Evolutionary conservation across 1,140 invertebrate genomes (phyloP), one percentile per base, ranked within the genome.

Genomic region (Drosophila ercepeae): DNA sequence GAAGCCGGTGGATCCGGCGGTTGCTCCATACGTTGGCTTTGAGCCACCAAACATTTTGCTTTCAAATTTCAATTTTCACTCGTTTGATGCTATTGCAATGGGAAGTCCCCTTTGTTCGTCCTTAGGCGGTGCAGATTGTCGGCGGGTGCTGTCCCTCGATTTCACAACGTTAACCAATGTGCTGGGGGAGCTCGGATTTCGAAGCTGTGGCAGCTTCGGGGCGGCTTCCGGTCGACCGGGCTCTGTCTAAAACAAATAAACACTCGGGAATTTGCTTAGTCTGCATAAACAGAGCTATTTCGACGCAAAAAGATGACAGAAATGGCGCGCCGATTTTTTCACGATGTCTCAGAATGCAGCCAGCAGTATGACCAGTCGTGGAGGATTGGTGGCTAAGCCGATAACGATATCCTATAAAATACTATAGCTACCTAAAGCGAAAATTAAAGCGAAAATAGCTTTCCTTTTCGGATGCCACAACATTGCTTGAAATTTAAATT

Each of bases 11-110:
- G 72, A 51, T 36, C 63, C 61, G 27, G 89, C 58, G 11, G 75
- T 83, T 19, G 81, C 29, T 18, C 89, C 89, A 54, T 92, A 92
- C 54, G 78, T 73, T 36, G 82, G 82, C 72, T 90, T 91, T 68
- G 77, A 65, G 55, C 89, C 81, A 11, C 91, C 89, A 71, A 91
- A 91, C 91, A 91, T 91, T 13, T 14, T 1, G 8, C 36, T 39
- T 4, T 11, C n/a, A n/a, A n/a, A n/a, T n/a, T n/a, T n/a, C n/a
- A n/a, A 32, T 2, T 32, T 9, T 32, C 29, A 32, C 29, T 9
- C 9, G 29, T 11, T 9, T 32, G 29, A n/a, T 32, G 29, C 9
- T 32, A 32, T 32, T 32, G 1, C 36, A 39, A 39, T 21, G 13
- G 23, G 34, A 25, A 19, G 32, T 50, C 45, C 27, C 60, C 59